Conservation (phyloP, 2,888 invertebrate species). For the Colletes collaris region DNA sequence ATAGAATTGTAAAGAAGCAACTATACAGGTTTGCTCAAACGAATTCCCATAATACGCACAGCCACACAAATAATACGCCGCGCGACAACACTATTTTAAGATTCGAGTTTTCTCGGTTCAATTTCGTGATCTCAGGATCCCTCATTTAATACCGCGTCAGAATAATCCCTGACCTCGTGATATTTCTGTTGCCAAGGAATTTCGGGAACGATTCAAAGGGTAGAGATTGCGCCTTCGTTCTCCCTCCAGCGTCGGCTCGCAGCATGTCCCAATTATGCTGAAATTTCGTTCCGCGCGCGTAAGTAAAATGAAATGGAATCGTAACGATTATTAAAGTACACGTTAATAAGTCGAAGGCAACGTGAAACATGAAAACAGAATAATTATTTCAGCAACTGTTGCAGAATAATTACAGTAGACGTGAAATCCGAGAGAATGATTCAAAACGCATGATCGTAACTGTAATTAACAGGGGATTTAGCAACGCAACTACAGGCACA, state of each 20-base stretch:
- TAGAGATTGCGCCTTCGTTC: slow-evolving; percentile 11
- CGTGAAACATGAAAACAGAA: not conserved
- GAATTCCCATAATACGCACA: no score
- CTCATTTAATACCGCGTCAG: slow-evolving; percentile 29
- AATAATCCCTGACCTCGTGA: slow-evolving; percentile 26
- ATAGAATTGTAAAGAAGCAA: no score
- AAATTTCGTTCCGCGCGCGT: slow-evolving; percentile 17
- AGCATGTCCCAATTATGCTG: slow-evolving; percentile 10
- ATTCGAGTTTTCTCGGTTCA: slow-evolving; percentile 1
- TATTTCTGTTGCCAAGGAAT: slow-evolving; percentile 23
- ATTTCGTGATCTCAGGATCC: slow-evolving; percentile 16
- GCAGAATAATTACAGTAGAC: no score
- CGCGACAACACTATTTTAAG: not conserved
- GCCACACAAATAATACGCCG: not conserved
- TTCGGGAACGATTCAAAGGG: slow-evolving; percentile 14
- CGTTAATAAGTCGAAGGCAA: no score
- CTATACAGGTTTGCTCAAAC: no score
- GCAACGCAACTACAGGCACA: no score
- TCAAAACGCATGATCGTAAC: no score
- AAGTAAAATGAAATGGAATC: not conserved
- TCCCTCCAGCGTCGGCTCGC: not conserved
- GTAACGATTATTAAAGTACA: slow-evolving; percentile 6
- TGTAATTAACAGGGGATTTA: no score
- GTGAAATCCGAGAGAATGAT: no score
- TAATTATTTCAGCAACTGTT: slow-evolving; percentile 12